These are phyloP conservation scores for Muscicapa striata DNA, from an alignment of 2,797 vertebrate genomes.

Conservation along the genomic window DNA sequence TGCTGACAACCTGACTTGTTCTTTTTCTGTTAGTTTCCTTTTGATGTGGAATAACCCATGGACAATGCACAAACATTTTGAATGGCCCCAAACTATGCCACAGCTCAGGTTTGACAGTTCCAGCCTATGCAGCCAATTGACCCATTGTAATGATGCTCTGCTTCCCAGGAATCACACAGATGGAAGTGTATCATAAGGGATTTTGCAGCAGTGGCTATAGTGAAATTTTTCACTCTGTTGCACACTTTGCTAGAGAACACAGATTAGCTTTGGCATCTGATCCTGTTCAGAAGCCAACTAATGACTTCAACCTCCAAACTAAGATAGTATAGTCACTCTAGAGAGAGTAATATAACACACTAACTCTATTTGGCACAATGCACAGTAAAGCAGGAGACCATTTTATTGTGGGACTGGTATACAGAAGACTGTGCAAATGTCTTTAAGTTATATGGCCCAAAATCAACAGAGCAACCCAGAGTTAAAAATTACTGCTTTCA, in stretches of 20 bases:
- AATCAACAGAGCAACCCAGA: slow-evolving; percentile 31
- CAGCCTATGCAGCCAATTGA: slow-evolving; percentile 6
- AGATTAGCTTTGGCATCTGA: slow-evolving; percentile 56
- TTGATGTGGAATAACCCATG: background rate
- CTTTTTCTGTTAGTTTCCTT: background rate
- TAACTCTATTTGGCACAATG: slow-evolving; percentile 27
- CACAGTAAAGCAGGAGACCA: slow-evolving; percentile 28
- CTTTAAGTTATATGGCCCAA: slow-evolving; percentile 43
- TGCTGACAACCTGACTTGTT: background rate
- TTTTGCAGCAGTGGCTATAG: slow-evolving; percentile 26
- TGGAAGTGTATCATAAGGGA: slow-evolving; percentile 22
- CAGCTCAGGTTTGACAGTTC: background rate
- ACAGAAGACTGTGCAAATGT: background rate
- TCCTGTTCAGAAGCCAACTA: slow-evolving; percentile 58
- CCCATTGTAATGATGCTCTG: background rate
- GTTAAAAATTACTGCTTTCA: background rate
- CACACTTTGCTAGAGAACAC: slow-evolving; percentile 41
- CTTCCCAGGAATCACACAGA: slow-evolving; percentile 57
- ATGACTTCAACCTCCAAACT: slow-evolving; percentile 53
- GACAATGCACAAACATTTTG: background rate
- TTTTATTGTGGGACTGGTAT: slow-evolving; percentile 16
- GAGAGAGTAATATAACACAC: slow-evolving; percentile 26
- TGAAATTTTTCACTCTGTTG: slow-evolving; percentile 61
- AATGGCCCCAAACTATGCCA: background rate
- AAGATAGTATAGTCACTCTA: slow-evolving; percentile 33